A percentile compares a stretch with the other conserved stretches of the same genome.
Conservation (phyloP, 23 tunicate genomes). For the Corella eumyota region DNA sequence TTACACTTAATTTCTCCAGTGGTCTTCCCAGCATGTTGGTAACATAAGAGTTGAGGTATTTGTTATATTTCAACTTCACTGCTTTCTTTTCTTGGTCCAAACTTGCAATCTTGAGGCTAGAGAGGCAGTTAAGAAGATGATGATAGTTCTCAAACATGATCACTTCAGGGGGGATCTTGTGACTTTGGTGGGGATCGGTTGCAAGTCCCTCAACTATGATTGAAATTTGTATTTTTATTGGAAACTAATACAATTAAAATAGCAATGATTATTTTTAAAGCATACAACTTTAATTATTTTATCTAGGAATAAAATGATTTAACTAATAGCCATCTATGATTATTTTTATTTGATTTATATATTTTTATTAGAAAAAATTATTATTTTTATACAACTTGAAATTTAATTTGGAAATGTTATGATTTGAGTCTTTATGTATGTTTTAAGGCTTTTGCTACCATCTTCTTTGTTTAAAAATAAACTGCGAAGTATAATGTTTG, state of each 20-base stretch:
- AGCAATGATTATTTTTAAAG: not conserved
- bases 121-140: conserved; percentile 61
- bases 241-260: not conserved
- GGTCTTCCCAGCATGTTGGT: conserved; percentile 80
- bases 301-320: too few relatives aligned
- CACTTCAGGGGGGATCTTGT: conserved; percentile 89
- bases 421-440: too few relatives aligned
- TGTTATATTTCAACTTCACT: conserved; percentile 42
- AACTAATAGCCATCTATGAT: too few relatives aligned
- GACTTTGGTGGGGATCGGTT: conserved; percentile 46
- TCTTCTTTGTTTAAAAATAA: too few relatives aligned
- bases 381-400: too few relatives aligned
- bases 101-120: conserved; percentile 57
- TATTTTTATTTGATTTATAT: too few relatives aligned
- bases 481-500: too few relatives aligned
- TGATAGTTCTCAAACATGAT: conserved; percentile 92
- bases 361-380: too few relatives aligned
- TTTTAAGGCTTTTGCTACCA: too few relatives aligned
- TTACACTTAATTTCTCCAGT: conserved; percentile 83
- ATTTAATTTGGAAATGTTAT: too few relatives aligned
- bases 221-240: not conserved
- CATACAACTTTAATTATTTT: too few relatives aligned
- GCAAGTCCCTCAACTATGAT: conserved; percentile 32
- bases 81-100: conserved; percentile 69
- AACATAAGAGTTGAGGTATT: conserved; percentile 54